phyloP scores from a whole-genome alignment of 1,140 invertebrate species.

The Solen grandis region DNA sequence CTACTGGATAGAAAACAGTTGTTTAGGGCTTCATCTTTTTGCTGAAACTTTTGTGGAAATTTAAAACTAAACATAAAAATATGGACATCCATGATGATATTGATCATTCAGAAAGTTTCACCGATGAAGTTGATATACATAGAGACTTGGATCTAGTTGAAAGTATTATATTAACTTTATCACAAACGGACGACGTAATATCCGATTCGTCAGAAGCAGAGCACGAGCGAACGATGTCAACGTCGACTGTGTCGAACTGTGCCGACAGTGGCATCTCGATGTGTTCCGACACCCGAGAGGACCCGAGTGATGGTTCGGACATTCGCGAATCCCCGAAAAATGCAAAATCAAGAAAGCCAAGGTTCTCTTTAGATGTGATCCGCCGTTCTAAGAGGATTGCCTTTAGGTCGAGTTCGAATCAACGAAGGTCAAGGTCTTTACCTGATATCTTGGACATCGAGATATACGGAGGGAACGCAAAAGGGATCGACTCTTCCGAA shows the following conservation, averaged over 20 bases:
- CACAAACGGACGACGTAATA: too few species aligned
- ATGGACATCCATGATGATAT: too few species aligned
- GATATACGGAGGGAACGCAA: conserved; percentile 6
- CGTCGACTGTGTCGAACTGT: background rate
- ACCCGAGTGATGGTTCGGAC: background rate
- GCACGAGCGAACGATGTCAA: background rate
- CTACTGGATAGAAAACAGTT: too few species aligned
- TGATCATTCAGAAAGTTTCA: too few species aligned
- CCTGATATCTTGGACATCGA: conserved; percentile 49
- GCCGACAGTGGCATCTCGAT: background rate
- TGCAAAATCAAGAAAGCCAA: background rate
- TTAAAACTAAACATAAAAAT: too few species aligned
- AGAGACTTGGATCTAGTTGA: too few species aligned
- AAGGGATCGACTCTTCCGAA: background rate
- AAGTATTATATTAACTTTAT: too few species aligned
- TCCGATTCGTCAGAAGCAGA: background rate
- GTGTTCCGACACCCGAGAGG: background rate
- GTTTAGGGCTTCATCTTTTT: too few species aligned
- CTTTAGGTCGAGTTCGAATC: background rate
- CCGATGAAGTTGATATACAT: too few species aligned
- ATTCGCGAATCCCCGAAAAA: background rate
- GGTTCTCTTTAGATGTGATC: background rate
- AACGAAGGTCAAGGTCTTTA: conserved; percentile 30
- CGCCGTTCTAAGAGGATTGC: background rate
- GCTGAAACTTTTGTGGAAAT: too few species aligned